A percentile compares a stretch with the other conserved stretches of the same genome.
Evolutionary conservation across 2,888 invertebrate species (phyloP).

Genomic region (Ectropis crepuscularia): DNA sequence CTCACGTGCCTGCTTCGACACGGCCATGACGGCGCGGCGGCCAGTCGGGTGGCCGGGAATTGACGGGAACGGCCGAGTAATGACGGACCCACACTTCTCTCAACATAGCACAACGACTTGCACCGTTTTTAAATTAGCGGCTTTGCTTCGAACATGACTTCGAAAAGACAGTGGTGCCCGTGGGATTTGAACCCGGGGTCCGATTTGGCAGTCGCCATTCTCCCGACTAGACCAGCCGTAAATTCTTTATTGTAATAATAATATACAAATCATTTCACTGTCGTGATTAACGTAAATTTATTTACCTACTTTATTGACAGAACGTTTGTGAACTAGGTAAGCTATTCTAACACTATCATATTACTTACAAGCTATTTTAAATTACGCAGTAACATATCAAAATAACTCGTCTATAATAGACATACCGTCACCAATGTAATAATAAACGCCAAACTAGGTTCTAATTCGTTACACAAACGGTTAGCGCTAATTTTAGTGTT

Average conservation of each 20-base stretch:
- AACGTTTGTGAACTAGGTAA: background rate
- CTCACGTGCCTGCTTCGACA: conserved; percentile 25
- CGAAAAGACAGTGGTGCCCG: no score
- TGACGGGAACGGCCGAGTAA: background rate
- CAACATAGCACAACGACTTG: background rate
- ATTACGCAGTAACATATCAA: no score
- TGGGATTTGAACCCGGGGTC: no score
- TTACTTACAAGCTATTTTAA: no score
- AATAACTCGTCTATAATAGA: no score
- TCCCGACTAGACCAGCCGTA: no score
- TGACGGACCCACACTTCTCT: background rate
- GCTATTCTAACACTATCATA: background rate
- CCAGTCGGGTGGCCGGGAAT: conserved; percentile 4
- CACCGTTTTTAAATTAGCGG: background rate
- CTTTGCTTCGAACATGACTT: no score
- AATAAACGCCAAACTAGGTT: conserved; percentile 37
- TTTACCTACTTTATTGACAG: background rate
- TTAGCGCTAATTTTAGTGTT: conserved; percentile 49
- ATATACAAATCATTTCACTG: no score
- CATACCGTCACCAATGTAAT: conserved; percentile 24
- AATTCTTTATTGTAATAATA: no score
- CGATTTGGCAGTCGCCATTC: no score
- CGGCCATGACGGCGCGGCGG: conserved; percentile 21
- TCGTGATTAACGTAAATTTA: no score
- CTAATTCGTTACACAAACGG: conserved; percentile 48